phyloP scores from a whole-genome alignment of 2,888 invertebrate genomes.

The Taphrorychus bicolor region DNA sequence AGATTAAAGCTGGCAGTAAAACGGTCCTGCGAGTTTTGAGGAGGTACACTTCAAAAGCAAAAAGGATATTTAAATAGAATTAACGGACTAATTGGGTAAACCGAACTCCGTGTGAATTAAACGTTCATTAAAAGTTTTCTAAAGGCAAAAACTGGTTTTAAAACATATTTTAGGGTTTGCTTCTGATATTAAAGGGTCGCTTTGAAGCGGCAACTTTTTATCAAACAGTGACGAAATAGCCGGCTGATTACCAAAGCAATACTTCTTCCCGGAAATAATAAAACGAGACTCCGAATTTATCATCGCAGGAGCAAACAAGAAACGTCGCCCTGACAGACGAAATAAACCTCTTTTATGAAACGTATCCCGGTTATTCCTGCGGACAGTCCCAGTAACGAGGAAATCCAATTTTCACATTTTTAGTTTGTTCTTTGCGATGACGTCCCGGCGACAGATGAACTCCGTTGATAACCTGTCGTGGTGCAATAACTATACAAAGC shows the following conservation, averaged over 20 bases:
- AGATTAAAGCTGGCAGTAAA: no score
- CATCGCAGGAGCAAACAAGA: not conserved
- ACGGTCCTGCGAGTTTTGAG: not conserved
- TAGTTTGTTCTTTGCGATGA: not conserved
- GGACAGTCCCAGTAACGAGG: not conserved
- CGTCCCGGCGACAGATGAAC: no score
- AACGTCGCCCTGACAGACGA: slow-evolving; percentile 2
- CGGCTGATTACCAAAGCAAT: not conserved
- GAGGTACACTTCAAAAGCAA: not conserved
- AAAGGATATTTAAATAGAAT: not conserved
- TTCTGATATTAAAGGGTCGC: no score
- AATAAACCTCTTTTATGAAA: slow-evolving; percentile 3
- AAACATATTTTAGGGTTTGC: not conserved
- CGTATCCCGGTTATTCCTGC: not conserved
- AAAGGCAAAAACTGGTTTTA: not conserved
- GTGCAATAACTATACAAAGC: not conserved
- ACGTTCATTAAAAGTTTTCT: not conserved
- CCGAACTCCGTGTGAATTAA: not conserved
- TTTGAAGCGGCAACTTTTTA: no score
- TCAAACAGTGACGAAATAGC: not conserved
- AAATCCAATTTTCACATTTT: slow-evolving; percentile 7
- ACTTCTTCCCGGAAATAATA: not conserved
- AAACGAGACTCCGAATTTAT: not conserved
- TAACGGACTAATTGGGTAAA: not conserved
- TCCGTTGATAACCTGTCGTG: not conserved